phyloP scores from a whole-genome alignment of 2,113 vertebrate genomes.

The Apeltes quadracus region DNA sequence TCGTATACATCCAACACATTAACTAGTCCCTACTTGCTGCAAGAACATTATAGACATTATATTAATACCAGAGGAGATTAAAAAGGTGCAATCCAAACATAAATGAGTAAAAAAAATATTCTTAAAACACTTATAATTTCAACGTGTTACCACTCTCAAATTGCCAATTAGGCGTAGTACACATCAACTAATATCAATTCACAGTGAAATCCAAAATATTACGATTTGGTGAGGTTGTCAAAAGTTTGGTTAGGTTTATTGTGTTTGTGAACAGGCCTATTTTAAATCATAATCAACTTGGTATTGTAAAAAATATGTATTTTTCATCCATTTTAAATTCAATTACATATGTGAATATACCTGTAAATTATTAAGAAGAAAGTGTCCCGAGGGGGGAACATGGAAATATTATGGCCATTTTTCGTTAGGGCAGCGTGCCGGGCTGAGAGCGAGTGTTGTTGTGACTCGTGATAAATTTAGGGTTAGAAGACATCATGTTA shows the following conservation, averaged over 20 bases:
- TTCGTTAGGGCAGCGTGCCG: constrained; percentile 37
- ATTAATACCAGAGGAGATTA: constrained; percentile 37
- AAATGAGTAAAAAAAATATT: not conserved
- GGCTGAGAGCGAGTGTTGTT: constrained; percentile 62
- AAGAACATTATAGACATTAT: constrained; percentile 62
- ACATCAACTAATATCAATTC: constrained; percentile 12
- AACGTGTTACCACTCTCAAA: constrained; percentile 33
- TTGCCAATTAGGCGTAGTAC: constrained; percentile 18
- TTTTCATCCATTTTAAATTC: constrained; percentile 59
- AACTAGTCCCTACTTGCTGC: constrained; percentile 74
- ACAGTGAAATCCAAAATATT: constrained; percentile 39
- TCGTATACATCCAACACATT: constrained; percentile 42
- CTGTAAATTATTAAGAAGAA: constrained; percentile 52
- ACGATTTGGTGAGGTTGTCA: constrained; percentile 52
- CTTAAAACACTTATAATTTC: constrained; percentile 30
- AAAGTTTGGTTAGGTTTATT: constrained; percentile 61
- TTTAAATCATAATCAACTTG: constrained; percentile 61
- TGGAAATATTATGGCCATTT: constrained; percentile 23
- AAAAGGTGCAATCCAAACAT: constrained; percentile 39
- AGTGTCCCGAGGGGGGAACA: constrained; percentile 21
- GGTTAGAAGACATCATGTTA: constrained; percentile 77
- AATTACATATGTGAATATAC: constrained; percentile 55
- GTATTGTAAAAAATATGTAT: constrained; percentile 40
- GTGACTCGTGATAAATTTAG: constrained; percentile 74
- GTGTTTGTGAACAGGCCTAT: constrained; percentile 62